Evolutionary conservation across 2,888 invertebrate genomes (phyloP), one percentile per base, ranked within the genome.

Genomic region (Noctua janthe): DNA sequence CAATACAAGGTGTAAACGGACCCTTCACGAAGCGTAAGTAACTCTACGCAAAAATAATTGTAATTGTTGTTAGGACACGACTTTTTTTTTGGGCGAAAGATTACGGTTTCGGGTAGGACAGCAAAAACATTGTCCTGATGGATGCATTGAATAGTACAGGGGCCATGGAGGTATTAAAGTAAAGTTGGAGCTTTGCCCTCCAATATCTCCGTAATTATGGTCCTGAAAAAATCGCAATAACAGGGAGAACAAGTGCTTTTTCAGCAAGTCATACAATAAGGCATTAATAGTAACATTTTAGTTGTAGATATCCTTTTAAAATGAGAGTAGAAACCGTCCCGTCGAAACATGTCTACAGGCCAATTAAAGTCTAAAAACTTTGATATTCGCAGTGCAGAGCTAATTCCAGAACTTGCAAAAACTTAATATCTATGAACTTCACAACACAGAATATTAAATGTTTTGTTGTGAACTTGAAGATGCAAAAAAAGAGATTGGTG

Each of bases 351-450:
- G 47, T 82, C 75, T 71, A 51, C 78, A 81, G 73, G 70, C 77
- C 69, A 83, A 79, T 89, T 86, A 81, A 71, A 72, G 66, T 78
- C 11, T 56, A 7, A 29, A 64, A 87, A 83, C 73, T 81, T 85
- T n/a, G 54, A 70, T 67, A 74, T 74, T 86, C 71, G 83, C 69
- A 47, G n/a, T 47, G 67, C 81, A 64, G 64, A 29, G 73, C 74
- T 56, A 64, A 74, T 76, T 67, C 23, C 13, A 79, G 35, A 67
- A 75, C 54, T 81, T 43, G 54, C 70, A 74, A 71, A 81, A 76
- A 70, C 75, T 77, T 85, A 70, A 75, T 81, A 71, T 67, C 54
- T 70, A 29, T n/a, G n/a, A 75, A 49, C 51, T 62, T 29, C 59
- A 70, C 59, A 78, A 74, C n/a, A 59, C 13, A 49, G 20, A 80